A percentile compares a stretch with the other conserved stretches of the same genome.
phyloP scores from a whole-genome alignment of 2,888 invertebrate species.

The Zygothrica quintamaculata region DNA sequence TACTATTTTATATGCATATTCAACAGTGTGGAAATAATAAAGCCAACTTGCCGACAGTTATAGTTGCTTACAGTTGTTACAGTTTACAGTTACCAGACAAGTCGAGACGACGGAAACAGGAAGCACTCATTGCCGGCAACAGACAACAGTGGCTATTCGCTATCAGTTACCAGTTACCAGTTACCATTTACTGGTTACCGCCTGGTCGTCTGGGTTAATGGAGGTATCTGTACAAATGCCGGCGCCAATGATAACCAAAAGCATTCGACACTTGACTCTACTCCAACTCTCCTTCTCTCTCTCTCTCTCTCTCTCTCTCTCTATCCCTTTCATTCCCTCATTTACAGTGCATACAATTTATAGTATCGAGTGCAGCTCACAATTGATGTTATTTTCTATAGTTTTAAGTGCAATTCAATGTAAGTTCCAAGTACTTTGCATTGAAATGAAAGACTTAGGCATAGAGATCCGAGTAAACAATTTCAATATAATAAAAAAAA shows the following conservation, averaged over 20 bases:
- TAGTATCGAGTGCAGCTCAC: conserved; percentile 48
- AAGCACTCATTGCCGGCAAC: conserved; percentile 71
- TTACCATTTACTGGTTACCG: not conserved
- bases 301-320: conserved; percentile 3
- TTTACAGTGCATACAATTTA: conserved; percentile 51
- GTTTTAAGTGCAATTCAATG: conserved; percentile 46
- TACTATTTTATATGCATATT: conserved; percentile 63
- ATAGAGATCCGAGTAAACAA: not conserved
- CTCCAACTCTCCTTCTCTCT: conserved; percentile 10
- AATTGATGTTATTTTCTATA: conserved; percentile 33
- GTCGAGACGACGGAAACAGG: conserved; percentile 67
- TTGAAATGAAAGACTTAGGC: not conserved
- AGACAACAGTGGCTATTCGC: conserved; percentile 22
- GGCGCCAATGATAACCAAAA: conserved; percentile 48
- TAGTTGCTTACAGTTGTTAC: conserved; percentile 73
- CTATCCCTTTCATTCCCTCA: conserved; percentile 1
- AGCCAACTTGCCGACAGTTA: conserved; percentile 78
- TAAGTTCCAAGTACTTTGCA: conserved; percentile 27
- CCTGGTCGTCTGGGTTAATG: not conserved
- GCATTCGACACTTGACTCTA: conserved; percentile 51
- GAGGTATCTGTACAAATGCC: conserved; percentile 6
- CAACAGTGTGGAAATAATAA: conserved; percentile 80
- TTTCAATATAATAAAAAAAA: too few relatives aligned
- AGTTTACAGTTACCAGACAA: conserved; percentile 43
- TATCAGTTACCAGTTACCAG: not conserved